phyloP scores from a whole-genome alignment of 2,888 invertebrate genomes.

The Bugulina stolonifera region DNA sequence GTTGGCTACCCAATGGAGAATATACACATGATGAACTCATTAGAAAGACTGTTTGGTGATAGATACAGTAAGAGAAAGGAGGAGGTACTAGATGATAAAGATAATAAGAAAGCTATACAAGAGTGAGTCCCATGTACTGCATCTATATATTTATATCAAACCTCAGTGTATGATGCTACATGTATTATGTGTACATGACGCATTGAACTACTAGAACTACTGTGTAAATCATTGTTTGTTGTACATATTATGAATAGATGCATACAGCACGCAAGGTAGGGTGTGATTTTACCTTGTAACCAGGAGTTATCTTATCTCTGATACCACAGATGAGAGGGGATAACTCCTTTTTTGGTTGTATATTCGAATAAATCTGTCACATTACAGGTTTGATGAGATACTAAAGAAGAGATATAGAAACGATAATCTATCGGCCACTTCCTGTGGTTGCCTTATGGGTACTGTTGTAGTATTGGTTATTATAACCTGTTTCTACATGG shows the following conservation, averaged over 20 bases:
- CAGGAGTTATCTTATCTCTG: too few species aligned
- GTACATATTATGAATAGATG: background rate
- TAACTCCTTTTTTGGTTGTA: background rate
- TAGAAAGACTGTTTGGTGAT: constrained; percentile 32
- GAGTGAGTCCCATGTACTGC: too few species aligned
- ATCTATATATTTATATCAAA: too few species aligned
- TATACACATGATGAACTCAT: constrained; percentile 32
- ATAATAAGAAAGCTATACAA: constrained; percentile 24
- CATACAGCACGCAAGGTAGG: background rate
- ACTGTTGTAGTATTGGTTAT: constrained; percentile 33
- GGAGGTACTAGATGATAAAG: constrained; percentile 30
- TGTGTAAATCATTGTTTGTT: background rate
- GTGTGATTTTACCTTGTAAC: too few species aligned
- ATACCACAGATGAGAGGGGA: too few species aligned
- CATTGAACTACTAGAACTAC: background rate
- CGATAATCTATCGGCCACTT: background rate
- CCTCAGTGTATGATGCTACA: too few species aligned
- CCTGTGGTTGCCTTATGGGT: constrained; percentile 32
- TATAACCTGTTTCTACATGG: constrained; percentile 27
- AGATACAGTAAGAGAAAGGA: constrained; percentile 32
- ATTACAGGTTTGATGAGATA: background rate
- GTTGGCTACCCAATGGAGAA: constrained; percentile 7
- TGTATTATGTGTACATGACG: background rate
- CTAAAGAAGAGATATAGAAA: background rate
- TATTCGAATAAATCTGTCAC: background rate